Percentiles rank a stretch among this genome's conserved stretches.
Evolutionary conservation across 2,888 invertebrate genomes (phyloP).

Genomic region (Pheosia tremula): DNA sequence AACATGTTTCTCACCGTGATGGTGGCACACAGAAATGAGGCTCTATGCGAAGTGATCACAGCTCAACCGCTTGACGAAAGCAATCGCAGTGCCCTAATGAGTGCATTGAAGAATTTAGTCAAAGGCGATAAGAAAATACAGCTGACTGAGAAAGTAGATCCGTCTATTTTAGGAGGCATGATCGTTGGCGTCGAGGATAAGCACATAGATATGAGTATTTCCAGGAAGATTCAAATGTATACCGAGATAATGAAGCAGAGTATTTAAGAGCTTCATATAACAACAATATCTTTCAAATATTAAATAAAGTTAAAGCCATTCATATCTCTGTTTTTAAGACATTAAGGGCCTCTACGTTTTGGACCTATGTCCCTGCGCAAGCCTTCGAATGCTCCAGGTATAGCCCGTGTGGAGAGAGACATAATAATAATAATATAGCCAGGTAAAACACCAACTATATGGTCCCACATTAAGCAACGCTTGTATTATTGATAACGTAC

Average conservation of each 20-base stretch:
- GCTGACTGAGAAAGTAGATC: conserved; percentile 65
- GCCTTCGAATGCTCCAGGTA: too few species aligned
- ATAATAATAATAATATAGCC: too few species aligned
- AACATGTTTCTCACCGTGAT: conserved; percentile 61
- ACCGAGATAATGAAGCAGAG: conserved; percentile 62
- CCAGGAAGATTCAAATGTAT: conserved; percentile 64
- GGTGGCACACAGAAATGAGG: conserved; percentile 72
- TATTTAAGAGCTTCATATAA: conserved; percentile 34
- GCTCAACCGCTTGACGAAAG: conserved; percentile 61
- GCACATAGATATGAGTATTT: conserved; percentile 71
- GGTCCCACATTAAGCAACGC: too few species aligned
- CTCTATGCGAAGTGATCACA: conserved; percentile 72
- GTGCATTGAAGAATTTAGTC: conserved; percentile 59
- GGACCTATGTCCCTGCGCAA: too few species aligned
- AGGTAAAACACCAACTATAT: too few species aligned
- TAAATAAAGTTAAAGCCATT: too few species aligned
- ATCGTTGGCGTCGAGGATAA: conserved; percentile 72
- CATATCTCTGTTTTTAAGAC: too few species aligned
- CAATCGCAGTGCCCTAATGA: conserved; percentile 50
- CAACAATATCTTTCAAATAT: too few species aligned
- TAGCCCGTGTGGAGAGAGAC: too few species aligned
- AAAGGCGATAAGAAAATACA: conserved; percentile 61
- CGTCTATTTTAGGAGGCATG: conserved; percentile 68
- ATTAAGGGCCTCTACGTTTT: too few species aligned
- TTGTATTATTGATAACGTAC: too few species aligned